Evolutionary conservation across 2,888 invertebrate species (phyloP), one percentile per base, ranked within the genome.

Genomic region (Acrocera orbiculus): DNA sequence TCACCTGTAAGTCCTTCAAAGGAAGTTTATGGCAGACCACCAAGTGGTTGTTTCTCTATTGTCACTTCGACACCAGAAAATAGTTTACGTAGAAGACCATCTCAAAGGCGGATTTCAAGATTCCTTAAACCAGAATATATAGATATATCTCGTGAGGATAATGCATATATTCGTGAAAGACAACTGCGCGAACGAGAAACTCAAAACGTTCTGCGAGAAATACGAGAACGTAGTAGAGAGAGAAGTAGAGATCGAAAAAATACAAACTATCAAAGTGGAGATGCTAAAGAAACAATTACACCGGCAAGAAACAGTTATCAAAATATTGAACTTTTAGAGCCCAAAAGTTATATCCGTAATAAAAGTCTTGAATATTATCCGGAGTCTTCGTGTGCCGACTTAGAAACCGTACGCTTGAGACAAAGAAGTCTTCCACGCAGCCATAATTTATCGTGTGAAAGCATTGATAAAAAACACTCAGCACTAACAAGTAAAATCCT

Each of bases 111-210:
- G 40, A 69, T 77, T 37, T 78, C 77, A 7, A 63, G 83, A 36
- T 82, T 81, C 56, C 58, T 83, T 37, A 66, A 82, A 19, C 76
- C 81, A 1, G 82, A 83, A 54, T 81, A 81, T 51, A 79, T 73
- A 50, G 79, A 81, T 42, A 48, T 50, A 14, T 49, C 50, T 11
- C 73, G 67, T 14, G 76, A 75, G 37, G 79, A 79, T 45, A 76
- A 69, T 47, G 61, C 68, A 15, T 73, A 72, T 48, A 65, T 69
- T 2, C 66, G 43, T 11, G 49, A 49, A 56, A 69, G 51, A 69
- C 71, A 48, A 65, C 66, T 75, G 53, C 65, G 76, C 44, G 70
- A 80, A 55, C 58, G 76, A 46, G 68, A 76, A 60, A 68, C 79
- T 31, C 70, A 77, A 53, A 68, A 70, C 52, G 67, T 73, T 16